Conservation (phyloP, 2,113 vertebrate genomes). For the Nibea albiflora region DNA sequence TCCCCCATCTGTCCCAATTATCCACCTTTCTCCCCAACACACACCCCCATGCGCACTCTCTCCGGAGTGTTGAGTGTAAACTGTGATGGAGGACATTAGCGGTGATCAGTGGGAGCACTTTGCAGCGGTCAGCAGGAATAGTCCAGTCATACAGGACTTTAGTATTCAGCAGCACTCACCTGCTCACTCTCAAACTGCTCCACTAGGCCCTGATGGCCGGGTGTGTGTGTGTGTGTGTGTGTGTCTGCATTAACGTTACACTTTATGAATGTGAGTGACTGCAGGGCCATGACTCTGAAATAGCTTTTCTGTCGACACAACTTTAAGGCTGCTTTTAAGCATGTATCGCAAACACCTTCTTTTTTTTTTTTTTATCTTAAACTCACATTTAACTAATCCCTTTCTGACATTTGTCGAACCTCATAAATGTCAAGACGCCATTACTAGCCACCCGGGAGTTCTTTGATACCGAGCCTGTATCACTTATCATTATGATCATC, state of each 20-base stretch:
- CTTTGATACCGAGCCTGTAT: constrained; percentile 32
- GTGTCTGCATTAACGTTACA: constrained; percentile 41
- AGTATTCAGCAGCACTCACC: constrained; percentile 80
- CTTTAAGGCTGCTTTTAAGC: constrained; percentile 11
- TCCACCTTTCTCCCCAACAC: constrained; percentile 58
- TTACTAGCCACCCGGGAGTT: constrained; percentile 32
- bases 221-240: constrained; percentile 21
- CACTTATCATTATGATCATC: constrained; percentile 35
- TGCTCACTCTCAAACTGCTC: constrained; percentile 68
- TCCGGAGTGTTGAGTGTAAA: constrained; percentile 65
- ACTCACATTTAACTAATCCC: constrained; percentile 27
- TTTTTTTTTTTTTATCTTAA: constrained; percentile 43
- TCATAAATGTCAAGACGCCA: constrained; percentile 37
- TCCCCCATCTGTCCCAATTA: constrained; percentile 77
- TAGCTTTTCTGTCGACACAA: constrained; percentile 28
- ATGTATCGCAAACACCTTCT: constrained; percentile 24
- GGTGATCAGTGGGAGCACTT: constrained; percentile 81
- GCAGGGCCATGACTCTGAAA: constrained; percentile 55
- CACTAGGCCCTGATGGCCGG: constrained; percentile 47
- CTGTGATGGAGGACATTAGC: constrained; percentile 81
- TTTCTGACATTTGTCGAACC: constrained; percentile 42
- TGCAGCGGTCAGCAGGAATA: constrained; percentile 81
- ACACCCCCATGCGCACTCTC: constrained; percentile 35
- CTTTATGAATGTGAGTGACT: constrained; percentile 60
- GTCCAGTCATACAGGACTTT: constrained; percentile 70